phyloP scores from a whole-genome alignment of 2,113 vertebrate species.

The Pycnonotus jocosus region DNA sequence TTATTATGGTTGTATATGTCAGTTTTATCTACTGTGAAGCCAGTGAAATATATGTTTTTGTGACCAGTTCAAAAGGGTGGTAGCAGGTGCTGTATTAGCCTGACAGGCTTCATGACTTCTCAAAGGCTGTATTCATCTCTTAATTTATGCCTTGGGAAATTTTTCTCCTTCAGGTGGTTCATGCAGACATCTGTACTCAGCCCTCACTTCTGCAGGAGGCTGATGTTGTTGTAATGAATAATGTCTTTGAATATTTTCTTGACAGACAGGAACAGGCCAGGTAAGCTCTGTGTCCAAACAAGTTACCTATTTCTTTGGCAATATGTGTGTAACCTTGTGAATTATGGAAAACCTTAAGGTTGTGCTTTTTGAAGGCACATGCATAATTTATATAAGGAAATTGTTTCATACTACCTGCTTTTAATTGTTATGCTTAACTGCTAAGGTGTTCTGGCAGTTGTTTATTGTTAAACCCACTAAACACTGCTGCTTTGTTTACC shows the following conservation, averaged over 20 bases:
- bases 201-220: constrained; percentile 78
- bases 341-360: constrained; percentile 19
- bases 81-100: not conserved
- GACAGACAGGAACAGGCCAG: constrained; percentile 81
- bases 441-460: not conserved
- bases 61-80: not conserved
- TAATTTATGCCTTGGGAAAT: constrained; percentile 22
- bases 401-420: not conserved
- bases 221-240: constrained; percentile 92
- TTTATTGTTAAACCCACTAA: not conserved
- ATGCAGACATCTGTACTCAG: constrained; percentile 84
- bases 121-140: not conserved
- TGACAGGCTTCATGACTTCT: not conserved
- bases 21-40: not conserved
- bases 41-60: not conserved
- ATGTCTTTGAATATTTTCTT: constrained; percentile 95
- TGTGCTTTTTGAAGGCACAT: constrained; percentile 40
- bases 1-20: not conserved
- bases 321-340: not conserved
- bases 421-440: not conserved
- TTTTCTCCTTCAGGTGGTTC: constrained; percentile 79
- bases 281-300: constrained; percentile 69
- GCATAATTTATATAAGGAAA: constrained; percentile 13
- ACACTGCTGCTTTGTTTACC: not conserved
- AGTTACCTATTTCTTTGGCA: constrained; percentile 40